These are phyloP conservation scores for Alitta virens DNA, from an alignment of 2,888 invertebrate species.

Conservation along the genomic window DNA sequence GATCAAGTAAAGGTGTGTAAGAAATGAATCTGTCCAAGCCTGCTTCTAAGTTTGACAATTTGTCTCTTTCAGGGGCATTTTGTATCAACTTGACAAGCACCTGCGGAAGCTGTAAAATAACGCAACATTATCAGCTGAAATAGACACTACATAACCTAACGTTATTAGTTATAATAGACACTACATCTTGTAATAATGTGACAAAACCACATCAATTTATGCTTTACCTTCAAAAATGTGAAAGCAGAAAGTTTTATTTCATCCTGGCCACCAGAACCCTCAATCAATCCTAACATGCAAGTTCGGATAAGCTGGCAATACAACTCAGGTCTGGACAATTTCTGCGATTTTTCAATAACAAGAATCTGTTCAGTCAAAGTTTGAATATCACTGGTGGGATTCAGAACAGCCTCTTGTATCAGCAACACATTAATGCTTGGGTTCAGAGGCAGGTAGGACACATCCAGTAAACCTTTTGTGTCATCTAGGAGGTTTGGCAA, in stretches of 20 bases:
- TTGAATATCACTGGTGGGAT: constrained; percentile 80
- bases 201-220: too few relatives aligned
- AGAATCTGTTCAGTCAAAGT: constrained; percentile 78
- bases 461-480: constrained; percentile 30
- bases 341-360: constrained; percentile 72
- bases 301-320: constrained; percentile 88
- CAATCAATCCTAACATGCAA: constrained; percentile 84
- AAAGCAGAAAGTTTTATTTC: constrained; percentile 93
- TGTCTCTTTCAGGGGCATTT: constrained; percentile 1
- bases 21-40: constrained; percentile 74
- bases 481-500: neutral
- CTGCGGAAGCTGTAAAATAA: constrained; percentile 13
- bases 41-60: constrained; percentile 14
- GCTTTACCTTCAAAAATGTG: constrained; percentile 78
- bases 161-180: too few relatives aligned
- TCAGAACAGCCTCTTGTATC: constrained; percentile 78
- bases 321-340: constrained; percentile 74
- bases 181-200: too few relatives aligned
- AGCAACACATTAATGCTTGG: constrained; percentile 62
- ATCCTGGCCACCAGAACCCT: constrained; percentile 77
- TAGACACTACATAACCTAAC: too few relatives aligned
- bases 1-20: constrained; percentile 80
- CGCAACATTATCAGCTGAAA: too few relatives aligned
- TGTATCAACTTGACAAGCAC: constrained; percentile 16
- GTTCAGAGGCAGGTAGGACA: constrained; percentile 43